Conservation (phyloP, 2,113 vertebrate genomes). For the Centropus bengalensis region DNA sequence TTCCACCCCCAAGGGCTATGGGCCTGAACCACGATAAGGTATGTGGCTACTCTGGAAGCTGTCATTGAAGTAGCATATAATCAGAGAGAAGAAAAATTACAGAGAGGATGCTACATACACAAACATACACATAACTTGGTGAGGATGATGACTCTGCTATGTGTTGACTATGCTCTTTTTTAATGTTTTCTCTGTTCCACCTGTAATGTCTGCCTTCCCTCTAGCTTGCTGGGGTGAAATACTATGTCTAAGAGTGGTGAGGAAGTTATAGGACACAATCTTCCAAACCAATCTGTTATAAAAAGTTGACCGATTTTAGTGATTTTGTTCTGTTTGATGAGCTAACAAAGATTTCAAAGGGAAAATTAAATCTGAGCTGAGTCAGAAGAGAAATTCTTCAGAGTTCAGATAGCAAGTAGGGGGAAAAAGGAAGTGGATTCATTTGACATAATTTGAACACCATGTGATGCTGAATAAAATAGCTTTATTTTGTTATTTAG, state of each 20-base stretch:
- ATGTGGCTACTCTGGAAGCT: neutral
- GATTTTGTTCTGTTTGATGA: neutral
- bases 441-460: neutral
- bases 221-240: neutral
- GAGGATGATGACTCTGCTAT: neutral
- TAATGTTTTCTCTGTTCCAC: neutral
- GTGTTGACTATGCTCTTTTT: accelerated
- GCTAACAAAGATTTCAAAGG: neutral
- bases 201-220: neutral
- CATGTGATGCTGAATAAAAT: neutral
- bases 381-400: neutral
- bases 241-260: neutral
- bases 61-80: neutral
- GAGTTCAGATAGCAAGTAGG: neutral
- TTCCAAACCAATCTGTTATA: neutral
- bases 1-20: neutral
- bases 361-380: neutral
- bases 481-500: neutral
- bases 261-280: neutral
- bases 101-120: neutral
- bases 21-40: neutral
- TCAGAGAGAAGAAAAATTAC: neutral
- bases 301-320: neutral
- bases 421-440: neutral
- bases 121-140: neutral